These are phyloP conservation scores for Chiroxiphia lanceolata DNA, from an alignment of 2,797 vertebrate species.

Conservation along the genomic window DNA sequence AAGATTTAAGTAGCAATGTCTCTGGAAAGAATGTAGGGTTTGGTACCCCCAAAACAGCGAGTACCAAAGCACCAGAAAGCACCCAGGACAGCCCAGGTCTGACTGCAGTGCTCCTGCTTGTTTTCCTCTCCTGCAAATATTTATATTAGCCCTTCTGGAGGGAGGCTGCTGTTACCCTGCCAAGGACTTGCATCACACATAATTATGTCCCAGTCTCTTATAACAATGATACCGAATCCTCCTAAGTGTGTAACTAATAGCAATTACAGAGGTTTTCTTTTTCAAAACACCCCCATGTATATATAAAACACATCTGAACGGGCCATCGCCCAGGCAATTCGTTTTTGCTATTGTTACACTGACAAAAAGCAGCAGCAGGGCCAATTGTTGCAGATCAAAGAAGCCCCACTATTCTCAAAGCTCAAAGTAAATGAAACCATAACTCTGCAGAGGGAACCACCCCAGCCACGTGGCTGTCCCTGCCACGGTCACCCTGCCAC, in stretches of 20 bases:
- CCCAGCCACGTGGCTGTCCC: neutral
- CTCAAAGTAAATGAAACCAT: neutral
- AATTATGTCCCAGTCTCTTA: neutral
- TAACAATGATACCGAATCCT: neutral
- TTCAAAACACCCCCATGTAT: neutral
- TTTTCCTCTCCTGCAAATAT: constrained; percentile 1
- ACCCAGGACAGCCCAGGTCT: neutral
- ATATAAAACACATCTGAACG: neutral
- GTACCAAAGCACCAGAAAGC: neutral
- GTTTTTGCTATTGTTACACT: neutral
- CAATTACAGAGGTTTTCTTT: neutral
- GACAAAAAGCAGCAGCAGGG: neutral
- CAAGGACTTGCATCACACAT: neutral
- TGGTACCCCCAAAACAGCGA: neutral
- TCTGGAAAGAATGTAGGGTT: neutral
- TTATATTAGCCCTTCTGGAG: neutral
- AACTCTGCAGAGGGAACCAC: neutral
- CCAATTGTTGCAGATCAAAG: neutral
- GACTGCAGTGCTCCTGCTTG: neutral
- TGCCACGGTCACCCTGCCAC: neutral
- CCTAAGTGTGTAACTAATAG: neutral
- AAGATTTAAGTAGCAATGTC: neutral
- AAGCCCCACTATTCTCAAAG: neutral
- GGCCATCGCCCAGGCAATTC: neutral
- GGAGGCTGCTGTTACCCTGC: neutral